Evolutionary conservation across 1,140 invertebrate genomes (phyloP).

Genomic region (Eufriesea mexicana): DNA sequence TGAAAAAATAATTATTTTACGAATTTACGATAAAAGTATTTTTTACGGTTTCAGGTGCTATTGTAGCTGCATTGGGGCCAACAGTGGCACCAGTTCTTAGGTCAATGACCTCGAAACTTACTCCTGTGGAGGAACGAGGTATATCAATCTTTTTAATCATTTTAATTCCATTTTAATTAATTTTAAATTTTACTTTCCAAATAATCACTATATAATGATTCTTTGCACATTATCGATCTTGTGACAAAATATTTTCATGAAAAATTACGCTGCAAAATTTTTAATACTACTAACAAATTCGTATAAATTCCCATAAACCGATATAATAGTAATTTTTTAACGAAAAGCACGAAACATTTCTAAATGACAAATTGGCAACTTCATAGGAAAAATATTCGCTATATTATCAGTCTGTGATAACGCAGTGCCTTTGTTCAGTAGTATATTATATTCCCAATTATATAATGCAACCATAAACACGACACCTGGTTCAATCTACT

Average conservation of each 20-base stretch:
- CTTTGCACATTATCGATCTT: no score
- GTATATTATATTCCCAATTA: slow-evolving; percentile 87
- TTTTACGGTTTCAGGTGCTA: slow-evolving; percentile 82
- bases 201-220: no score
- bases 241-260: no score
- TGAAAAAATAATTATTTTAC: background rate
- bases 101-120: slow-evolving; percentile 89
- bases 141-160: background rate
- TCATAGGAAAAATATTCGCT: slow-evolving; percentile 87
- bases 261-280: no score
- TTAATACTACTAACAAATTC: background rate
- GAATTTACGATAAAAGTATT: background rate
- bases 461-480: slow-evolving; percentile 86
- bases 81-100: slow-evolving; percentile 88
- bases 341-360: background rate
- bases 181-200: no score
- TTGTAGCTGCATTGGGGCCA: slow-evolving; percentile 87
- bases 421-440: slow-evolving; percentile 87
- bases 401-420: slow-evolving; percentile 90
- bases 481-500: slow-evolving; percentile 85
- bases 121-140: slow-evolving; percentile 87
- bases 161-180: no score
- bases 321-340: background rate
- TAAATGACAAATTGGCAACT: background rate
- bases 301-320: background rate